Base-by-base conservation (phyloP, 2,113 vertebrate species). In the Epinephelus moara region DNA sequence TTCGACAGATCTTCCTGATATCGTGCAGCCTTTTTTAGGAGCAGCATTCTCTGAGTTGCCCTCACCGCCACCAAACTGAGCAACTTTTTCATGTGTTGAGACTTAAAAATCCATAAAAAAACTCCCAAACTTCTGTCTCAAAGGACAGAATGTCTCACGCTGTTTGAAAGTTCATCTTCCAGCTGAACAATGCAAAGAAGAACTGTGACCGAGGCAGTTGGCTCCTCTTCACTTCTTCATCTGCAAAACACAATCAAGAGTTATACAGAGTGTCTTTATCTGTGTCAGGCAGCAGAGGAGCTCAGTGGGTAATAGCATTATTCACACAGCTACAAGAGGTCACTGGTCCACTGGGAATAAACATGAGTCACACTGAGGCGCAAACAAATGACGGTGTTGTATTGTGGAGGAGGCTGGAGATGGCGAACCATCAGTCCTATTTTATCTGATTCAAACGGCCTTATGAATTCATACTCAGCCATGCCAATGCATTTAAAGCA, bases 301-400 rank as follows among this genome's bases (percentile, higher is more conserved):
- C 81, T 70, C 68, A 67, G 78, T 70, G 72, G 68, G 81, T 78
- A 66, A 81, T 19, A 19, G 45, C 68, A 67, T 89, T 82, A 85
- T 75, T 77, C 70, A 84, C 78, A 72, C 6, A 50, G 75, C 70
- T 42, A 60, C 81, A 69, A 55, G 77, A 59, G 89, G 87, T 90
- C 84, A 86, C 33, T 53, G 70, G 70, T 88, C 78, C 73, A 56
- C 70, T 84, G 78, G 72, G 81, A 85, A 68, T 70, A 87, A 78
- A 84, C 78, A 88, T 88, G 85, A 92, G 81, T 89, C 85, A 89
- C 63, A 75, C 0, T 30, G 69, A 81, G 25, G 42, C 70, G 30
- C 62, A 79, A 68, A 88, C 87, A 84, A 68, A 79, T 78, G 77
- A 72, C 13, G 40, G n/a, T 21, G 81, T 84, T 91, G 82, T 75